These are phyloP conservation scores for Vireo altiloquus DNA, from an alignment of 2,113 vertebrate genomes.

Conservation along the genomic window DNA sequence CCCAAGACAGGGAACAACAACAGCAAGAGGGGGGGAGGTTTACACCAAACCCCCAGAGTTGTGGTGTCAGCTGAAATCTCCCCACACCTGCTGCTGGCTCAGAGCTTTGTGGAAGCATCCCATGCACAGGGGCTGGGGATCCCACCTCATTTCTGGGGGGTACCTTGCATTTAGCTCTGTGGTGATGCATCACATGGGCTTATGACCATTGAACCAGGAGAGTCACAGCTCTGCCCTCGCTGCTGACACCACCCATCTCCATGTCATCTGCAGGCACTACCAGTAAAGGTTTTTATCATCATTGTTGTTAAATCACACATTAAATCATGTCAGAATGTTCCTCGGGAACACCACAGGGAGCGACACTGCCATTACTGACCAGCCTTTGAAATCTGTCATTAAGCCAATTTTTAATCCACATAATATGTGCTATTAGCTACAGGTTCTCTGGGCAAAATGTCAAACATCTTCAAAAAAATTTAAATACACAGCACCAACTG, in stretches of 20 bases:
- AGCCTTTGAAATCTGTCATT: constrained; percentile 17
- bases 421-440: constrained; percentile 3
- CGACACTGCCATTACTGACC: background rate
- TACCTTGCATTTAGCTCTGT: background rate
- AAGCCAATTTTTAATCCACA: constrained; percentile 24
- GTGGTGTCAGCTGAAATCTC: background rate
- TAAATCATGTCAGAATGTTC: background rate
- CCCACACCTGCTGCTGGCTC: background rate
- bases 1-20: background rate
- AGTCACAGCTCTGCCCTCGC: background rate
- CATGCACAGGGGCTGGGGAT: background rate
- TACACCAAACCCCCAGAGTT: fast-evolving
- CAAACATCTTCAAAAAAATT: background rate
- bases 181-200: fast-evolving
- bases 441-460: background rate
- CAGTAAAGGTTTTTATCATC: background rate
- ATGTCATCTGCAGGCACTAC: background rate
- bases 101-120: background rate
- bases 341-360: background rate
- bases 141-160: background rate
- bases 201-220: background rate
- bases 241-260: background rate
- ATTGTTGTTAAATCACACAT: background rate
- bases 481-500: background rate
- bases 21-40: fast-evolving